Conservation (phyloP, 2,113 vertebrate genomes). For the Proterorhinus semilunaris region DNA sequence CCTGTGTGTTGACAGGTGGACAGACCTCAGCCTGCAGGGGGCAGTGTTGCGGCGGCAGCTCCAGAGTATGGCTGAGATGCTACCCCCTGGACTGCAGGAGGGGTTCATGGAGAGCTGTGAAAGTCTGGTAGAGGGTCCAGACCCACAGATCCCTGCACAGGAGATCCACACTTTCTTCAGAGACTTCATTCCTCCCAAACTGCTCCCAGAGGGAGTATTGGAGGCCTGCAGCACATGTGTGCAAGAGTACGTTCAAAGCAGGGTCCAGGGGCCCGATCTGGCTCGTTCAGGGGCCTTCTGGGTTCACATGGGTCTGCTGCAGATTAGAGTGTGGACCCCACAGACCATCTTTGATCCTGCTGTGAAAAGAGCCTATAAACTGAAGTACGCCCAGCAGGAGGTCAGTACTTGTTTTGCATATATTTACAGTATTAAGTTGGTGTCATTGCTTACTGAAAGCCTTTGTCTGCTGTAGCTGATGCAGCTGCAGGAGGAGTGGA, state of each 20-base stretch:
- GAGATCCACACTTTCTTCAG: slow-evolving; percentile 80
- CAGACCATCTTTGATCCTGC: slow-evolving; percentile 93
- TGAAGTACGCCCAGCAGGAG: slow-evolving; percentile 90
- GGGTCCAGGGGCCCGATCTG: slow-evolving; percentile 68
- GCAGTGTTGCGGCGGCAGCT: slow-evolving; percentile 82
- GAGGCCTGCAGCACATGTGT: slow-evolving; percentile 82
- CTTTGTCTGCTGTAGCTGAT: slow-evolving; percentile 75
- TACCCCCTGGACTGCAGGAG: slow-evolving; percentile 80
- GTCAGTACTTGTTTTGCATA: slow-evolving; percentile 62
- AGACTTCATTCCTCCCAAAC: slow-evolving; percentile 75
- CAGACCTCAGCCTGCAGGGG: slow-evolving; percentile 84
- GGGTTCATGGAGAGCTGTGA: slow-evolving; percentile 83
- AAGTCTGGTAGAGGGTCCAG: slow-evolving; percentile 70
- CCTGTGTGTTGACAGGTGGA: slow-evolving; percentile 64
- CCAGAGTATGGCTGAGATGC: slow-evolving; percentile 80
- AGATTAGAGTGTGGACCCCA: slow-evolving; percentile 91
- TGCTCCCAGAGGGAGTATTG: slow-evolving; percentile 82
- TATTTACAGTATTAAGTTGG: not conserved
- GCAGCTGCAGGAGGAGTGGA: slow-evolving; percentile 89
- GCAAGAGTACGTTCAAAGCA: slow-evolving; percentile 83
- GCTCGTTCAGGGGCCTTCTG: slow-evolving; percentile 85
- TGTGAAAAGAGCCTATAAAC: slow-evolving; percentile 90
- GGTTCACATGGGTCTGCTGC: slow-evolving; percentile 90
- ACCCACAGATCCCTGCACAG: slow-evolving; percentile 77
- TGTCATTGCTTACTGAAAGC: not conserved